Evolutionary conservation across 2,888 invertebrate species (phyloP), one percentile per base, ranked within the genome.

Genomic region (Molorchus minor): DNA sequence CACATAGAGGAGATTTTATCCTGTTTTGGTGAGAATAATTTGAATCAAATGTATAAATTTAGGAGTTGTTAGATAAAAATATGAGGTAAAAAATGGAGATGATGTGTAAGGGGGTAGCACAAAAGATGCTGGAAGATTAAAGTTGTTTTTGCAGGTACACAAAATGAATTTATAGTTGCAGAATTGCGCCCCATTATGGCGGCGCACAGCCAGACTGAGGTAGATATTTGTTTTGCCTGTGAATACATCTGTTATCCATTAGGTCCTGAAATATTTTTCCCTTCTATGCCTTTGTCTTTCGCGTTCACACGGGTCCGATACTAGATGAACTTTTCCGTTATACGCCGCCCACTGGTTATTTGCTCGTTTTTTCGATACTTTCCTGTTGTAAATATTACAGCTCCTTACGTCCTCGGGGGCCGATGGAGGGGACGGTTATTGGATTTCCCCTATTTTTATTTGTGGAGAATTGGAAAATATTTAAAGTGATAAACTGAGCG

Each of bases 221-320:
- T 64, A 56, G 67, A 70, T 72, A 71, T 71, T 73, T 67, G 69
- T 68, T 68, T 67, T 66, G 47, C 46, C 61, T 67, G 71, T 71
- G 69, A 71, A 71, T 71, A 70, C 72, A 73, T 72, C 68, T 73
- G 72, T 62, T 70, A 67, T 69, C 70, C 71, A 72, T 71, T 72
- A 72, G 63, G 53, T 57, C 58, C 44, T 67, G 65, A 71, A 69
- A 69, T 71, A 71, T 69, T 71, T 68, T 59, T 62, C n/a, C 62
- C 59, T 58, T 47, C n/a, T 62, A 62, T 62, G 58, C 64, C 49
- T 51, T 69, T 47, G 56, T 56, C 47, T 56, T 47, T 44, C 29
- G 47, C 15, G 44, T 56, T 49, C 47, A n/a, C n/a, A n/a, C n/a
- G n/a, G 40, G 41, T 16, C 15, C 15, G 55, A 55, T 55, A 55